Base-by-base conservation (phyloP, 1,140 invertebrate genomes). In the Drosophila elegans region DNA sequence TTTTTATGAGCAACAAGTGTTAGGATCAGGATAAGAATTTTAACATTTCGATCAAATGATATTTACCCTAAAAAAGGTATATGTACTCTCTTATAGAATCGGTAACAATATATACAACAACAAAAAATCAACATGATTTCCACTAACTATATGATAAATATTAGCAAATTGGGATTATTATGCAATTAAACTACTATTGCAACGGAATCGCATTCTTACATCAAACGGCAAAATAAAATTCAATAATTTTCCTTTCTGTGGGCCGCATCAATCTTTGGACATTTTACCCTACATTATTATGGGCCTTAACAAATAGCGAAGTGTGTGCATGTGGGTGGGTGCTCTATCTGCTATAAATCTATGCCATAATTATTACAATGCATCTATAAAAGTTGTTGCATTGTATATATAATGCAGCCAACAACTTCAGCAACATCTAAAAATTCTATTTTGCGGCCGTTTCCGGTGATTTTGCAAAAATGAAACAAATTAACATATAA, bases 1-100 rank as follows among this genome's bases (percentile, higher is more conserved):
- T 88, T 84, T 88, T 88, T 89, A 88, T 68, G 77, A 78, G 63
- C 56, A 67, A 74, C 83, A 89, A 88, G 76, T 88, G 66, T 53
- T 39, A n/a, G 75, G 75, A 77, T 76, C 64, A 88, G 74, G 51
- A 57, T 6, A 32, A 32, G 2, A 6, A 32, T 32, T 32, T 32
- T 1, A 32, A 32, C 0, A 32, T 32, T 32, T 32, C 7, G 29
- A 32, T 32, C 7, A 32, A 32, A 6, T 6, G 7, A 6, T 32
- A 32, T 32, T 32, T 32, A 32, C 29, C 6, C 5, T 32, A 7
- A 32, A 32, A 32, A 7, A 5, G 7, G 29, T 7, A 3, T 7
- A 32, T 32, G 16, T 21, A 21, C 16, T 21, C 16, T 6, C 29
- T 32, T 7, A 32, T 32, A 32, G 29, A 5, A 32, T 32, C 29